A percentile compares a stretch with the other conserved stretches of the same genome.
phyloP scores from a whole-genome alignment of 2,113 vertebrate species.

The Micromys minutus region DNA sequence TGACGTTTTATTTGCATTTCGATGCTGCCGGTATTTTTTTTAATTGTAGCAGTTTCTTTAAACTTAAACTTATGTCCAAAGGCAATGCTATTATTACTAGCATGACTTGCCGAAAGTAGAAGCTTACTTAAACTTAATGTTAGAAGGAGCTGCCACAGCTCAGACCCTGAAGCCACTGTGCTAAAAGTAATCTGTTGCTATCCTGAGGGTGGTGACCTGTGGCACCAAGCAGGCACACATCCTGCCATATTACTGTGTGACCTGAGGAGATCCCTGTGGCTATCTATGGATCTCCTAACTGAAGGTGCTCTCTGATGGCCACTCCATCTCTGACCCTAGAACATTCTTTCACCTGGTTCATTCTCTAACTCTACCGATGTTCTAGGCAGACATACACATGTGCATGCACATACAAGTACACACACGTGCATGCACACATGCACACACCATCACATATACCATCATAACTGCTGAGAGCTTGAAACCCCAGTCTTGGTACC shows the following conservation, averaged over 20 bases:
- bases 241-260: background rate
- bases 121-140: background rate
- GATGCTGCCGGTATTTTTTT: background rate
- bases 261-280: background rate
- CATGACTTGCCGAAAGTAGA: background rate
- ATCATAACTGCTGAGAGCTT: background rate
- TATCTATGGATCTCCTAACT: background rate
- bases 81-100: background rate
- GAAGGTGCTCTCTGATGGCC: background rate
- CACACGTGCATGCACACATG: rapidly evolving
- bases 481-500: background rate
- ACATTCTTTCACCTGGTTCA: background rate
- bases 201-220: background rate
- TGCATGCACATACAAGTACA: background rate
- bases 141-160: background rate
- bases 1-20: background rate
- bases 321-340: background rate
- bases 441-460: background rate
- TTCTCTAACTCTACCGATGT: background rate
- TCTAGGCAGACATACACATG: background rate
- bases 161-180: background rate
- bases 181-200: background rate
- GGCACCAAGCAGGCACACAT: background rate
- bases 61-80: slow-evolving; percentile 32
- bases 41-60: background rate